Percentiles rank a stretch among this genome's conserved stretches.
phyloP scores from a whole-genome alignment of 2,888 invertebrate species.

The Taenaris catops region DNA sequence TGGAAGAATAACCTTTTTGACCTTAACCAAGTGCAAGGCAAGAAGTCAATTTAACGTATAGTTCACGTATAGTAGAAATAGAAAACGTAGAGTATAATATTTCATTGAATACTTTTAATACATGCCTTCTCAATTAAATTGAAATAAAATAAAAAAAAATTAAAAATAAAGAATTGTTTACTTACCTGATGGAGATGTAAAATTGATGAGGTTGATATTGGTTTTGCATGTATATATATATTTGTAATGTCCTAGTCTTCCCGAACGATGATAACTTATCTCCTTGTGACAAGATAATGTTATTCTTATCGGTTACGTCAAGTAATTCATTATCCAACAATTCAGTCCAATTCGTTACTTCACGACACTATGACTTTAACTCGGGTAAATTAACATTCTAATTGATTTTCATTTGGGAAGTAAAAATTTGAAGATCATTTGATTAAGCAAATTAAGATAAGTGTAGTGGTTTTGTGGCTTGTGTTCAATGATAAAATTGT shows the following conservation, averaged over 20 bases:
- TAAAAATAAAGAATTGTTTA: constrained; percentile 10
- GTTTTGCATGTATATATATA: constrained; percentile 18
- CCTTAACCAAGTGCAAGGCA: constrained; percentile 37
- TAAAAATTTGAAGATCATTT: background rate
- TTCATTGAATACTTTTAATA: no score
- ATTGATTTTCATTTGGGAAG: constrained; percentile 10
- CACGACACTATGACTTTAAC: constrained; percentile 61
- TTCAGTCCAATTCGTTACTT: constrained; percentile 59
- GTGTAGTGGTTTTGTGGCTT: constrained; percentile 21
- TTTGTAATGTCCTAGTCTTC: constrained; percentile 32
- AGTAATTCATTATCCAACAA: constrained; percentile 43
- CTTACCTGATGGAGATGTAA: constrained; percentile 18
- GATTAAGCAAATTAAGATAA: background rate
- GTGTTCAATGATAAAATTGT: constrained; percentile 15
- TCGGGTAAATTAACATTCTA: constrained; percentile 52
- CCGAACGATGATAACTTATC: constrained; percentile 37
- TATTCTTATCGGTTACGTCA: constrained; percentile 63
- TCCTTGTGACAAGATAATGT: constrained; percentile 49
- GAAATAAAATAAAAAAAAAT: constrained; percentile 5
- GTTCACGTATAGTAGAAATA: no score
- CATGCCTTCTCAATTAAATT: no score
- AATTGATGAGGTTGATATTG: background rate
- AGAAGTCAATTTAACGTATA: no score
- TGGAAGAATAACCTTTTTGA: constrained; percentile 58
- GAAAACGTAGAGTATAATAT: no score